These are phyloP conservation scores for Hippoglossus hippoglossus DNA, from an alignment of 2,797 vertebrate genomes.

Conservation along the genomic window DNA sequence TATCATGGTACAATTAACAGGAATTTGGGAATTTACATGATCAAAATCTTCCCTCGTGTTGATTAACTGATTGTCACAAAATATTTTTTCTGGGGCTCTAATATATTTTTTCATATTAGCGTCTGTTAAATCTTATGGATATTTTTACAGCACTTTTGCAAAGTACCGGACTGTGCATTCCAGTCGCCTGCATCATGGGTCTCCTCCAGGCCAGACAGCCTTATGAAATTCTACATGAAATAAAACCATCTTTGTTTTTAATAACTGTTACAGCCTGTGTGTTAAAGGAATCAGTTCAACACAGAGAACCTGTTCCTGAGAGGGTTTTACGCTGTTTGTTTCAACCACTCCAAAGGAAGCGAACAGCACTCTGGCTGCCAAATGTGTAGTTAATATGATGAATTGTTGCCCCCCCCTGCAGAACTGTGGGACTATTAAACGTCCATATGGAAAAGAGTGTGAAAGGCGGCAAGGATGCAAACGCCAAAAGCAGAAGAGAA, in stretches of 20 bases:
- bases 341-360: slow-evolving; percentile 65
- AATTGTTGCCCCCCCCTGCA: slow-evolving; percentile 66
- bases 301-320: slow-evolving; percentile 52
- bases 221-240: slow-evolving; percentile 29
- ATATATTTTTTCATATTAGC: slow-evolving; percentile 20
- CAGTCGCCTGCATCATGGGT: slow-evolving; percentile 6
- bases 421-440: slow-evolving; percentile 68
- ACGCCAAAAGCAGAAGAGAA: slow-evolving; percentile 49
- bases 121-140: slow-evolving; percentile 35
- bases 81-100: slow-evolving; percentile 8
- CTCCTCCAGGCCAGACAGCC: slow-evolving; percentile 26
- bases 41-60: slow-evolving; percentile 5
- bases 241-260: slow-evolving; percentile 26
- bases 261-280: slow-evolving; percentile 48
- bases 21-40: slow-evolving; percentile 2
- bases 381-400: slow-evolving; percentile 73
- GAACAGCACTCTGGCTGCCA: slow-evolving; percentile 59
- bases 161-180: slow-evolving; percentile 24
- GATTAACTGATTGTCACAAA: slow-evolving; percentile 28
- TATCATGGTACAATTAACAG: slow-evolving; percentile 13
- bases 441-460: slow-evolving; percentile 68
- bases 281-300: slow-evolving; percentile 68
- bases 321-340: slow-evolving; percentile 63
- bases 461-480: slow-evolving; percentile 49
- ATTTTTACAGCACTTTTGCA: slow-evolving; percentile 19